These are phyloP conservation scores for Ophiodon elongatus DNA, from an alignment of 2,113 vertebrate species.

Conservation along the genomic window DNA sequence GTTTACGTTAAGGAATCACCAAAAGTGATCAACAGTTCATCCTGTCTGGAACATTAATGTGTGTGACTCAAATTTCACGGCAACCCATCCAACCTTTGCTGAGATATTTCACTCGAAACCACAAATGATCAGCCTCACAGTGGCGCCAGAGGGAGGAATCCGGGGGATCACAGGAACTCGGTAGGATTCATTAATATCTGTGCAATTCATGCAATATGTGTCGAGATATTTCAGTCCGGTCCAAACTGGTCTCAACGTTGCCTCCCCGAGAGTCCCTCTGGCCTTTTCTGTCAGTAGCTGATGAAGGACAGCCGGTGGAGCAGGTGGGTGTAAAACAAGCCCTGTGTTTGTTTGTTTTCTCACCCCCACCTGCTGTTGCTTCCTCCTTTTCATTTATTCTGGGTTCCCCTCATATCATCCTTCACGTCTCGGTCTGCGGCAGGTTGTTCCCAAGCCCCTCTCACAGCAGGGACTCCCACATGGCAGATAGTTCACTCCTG, in stretches of 20 bases:
- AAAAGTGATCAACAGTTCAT: background rate
- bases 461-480: slow-evolving; percentile 63
- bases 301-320: slow-evolving; percentile 42
- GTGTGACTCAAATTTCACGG: too few species aligned
- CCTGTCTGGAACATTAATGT: background rate
- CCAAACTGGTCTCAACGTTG: background rate
- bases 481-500: slow-evolving; percentile 31
- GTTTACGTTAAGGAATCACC: background rate
- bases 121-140: too few species aligned
- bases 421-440: slow-evolving; percentile 25
- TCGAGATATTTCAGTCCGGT: background rate
- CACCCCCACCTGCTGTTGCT: slow-evolving; percentile 37
- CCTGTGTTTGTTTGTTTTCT: slow-evolving; percentile 66
- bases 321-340: slow-evolving; percentile 68
- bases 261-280: background rate
- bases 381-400: slow-evolving; percentile 64
- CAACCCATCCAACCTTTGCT: background rate
- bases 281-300: slow-evolving; percentile 16
- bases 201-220: background rate
- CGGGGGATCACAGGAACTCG: too few species aligned
- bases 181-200: background rate
- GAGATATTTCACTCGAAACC: too few species aligned
- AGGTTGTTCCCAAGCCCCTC: slow-evolving; percentile 59
- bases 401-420: slow-evolving; percentile 58
- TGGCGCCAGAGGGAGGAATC: too few species aligned